phyloP scores from a whole-genome alignment of 2,888 invertebrate species.

The Hydrotaea cyrtoneurina region DNA sequence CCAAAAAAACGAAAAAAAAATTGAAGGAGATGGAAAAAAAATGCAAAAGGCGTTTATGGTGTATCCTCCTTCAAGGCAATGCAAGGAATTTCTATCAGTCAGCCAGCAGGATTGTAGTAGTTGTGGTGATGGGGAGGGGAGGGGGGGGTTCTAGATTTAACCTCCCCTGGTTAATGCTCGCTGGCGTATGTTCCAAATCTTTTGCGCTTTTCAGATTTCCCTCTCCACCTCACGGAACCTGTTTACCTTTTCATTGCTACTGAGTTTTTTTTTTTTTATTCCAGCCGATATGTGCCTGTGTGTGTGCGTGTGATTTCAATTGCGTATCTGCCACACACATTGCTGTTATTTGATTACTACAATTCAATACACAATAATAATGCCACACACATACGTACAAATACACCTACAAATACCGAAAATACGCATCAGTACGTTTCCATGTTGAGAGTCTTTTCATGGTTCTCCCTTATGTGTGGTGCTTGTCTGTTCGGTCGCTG shows the following conservation, averaged over 20 bases:
- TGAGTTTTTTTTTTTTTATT: neutral
- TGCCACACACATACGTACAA: neutral
- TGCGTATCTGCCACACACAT: slow-evolving; percentile 30
- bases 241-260: neutral
- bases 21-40: neutral
- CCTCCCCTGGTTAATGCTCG: neutral
- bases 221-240: neutral
- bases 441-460: neutral
- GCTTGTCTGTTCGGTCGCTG: neutral
- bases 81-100: neutral
- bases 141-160: neutral
- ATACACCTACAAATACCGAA: neutral
- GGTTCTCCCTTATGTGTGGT: neutral
- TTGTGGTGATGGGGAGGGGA: too few relatives aligned
- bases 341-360: slow-evolving; percentile 46
- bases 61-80: neutral
- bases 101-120: neutral
- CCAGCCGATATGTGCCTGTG: neutral
- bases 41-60: neutral
- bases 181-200: neutral
- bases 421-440: neutral
- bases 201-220: neutral
- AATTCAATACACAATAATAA: slow-evolving; percentile 27
- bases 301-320: neutral
- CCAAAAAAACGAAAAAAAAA: too few relatives aligned